Evolutionary conservation across 2,888 invertebrate genomes (phyloP), one percentile per base, ranked within the genome.

Genomic region (Augiades crinisus): DNA sequence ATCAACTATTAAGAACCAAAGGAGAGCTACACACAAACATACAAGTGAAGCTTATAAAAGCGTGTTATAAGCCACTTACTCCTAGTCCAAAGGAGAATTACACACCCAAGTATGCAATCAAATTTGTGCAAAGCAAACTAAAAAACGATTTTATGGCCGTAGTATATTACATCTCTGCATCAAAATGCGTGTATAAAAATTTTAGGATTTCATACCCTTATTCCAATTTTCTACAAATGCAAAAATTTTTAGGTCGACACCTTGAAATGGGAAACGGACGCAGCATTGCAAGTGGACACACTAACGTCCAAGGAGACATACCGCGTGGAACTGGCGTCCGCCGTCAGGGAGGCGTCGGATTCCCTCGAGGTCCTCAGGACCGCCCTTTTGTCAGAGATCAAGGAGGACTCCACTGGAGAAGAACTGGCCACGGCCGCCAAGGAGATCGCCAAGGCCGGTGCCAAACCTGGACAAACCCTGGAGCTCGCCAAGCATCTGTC

Each of bases 251-350:
- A 27, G 83, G 95, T 95, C 6, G 93, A 95, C 57, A 95, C 95
- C 0, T 81, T 94, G 5, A 93, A 91, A 74, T 94, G 94, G 77
- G 95, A 95, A 68, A 92, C 92, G 10, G 95, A 96, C 65, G 92
- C 92, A 0, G 93, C 94, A 0, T 93, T 95, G 3, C 96, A 97
- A 88, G 96, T 96, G 1, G 93, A 96, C 69, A 97, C 96, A 0
- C 78, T 96, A 31, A 95, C 95, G 33, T 94, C 95, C 3, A 94
- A 95, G 74, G 96, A 96, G 69, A 96, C 96, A 0, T 97, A 96
- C 70, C 82, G 93, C 47, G 93, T 92, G 63, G 96, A 97, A 75
- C 79, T 97, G 27, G 90, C 92, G 31, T 92, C 93, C 2, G 96
- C 96, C 0, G 90, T 96, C 3, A 83, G 82, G 34, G 96, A 97